Conservation (phyloP, 2,113 vertebrate genomes). For the Bucco capensis region DNA sequence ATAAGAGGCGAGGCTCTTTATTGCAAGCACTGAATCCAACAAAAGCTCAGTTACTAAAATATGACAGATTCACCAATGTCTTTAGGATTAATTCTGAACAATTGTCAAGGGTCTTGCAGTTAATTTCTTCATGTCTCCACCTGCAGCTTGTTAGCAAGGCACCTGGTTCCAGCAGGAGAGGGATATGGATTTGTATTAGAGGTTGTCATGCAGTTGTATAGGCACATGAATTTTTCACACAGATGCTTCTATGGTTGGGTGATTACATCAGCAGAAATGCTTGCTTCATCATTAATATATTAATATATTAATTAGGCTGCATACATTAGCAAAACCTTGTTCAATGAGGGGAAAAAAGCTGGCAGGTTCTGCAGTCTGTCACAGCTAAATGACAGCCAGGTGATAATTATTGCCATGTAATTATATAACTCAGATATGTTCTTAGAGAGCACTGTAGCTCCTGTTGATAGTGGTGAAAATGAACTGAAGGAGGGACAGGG, state of each 20-base stretch:
- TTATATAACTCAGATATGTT: not conserved
- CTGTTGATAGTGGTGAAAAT: not conserved
- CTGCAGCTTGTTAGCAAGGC: conserved; percentile 18
- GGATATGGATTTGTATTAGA: not conserved
- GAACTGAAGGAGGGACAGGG: not conserved
- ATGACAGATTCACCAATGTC: not conserved
- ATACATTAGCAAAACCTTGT: not conserved
- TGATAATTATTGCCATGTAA: not conserved
- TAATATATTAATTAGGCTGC: not conserved
- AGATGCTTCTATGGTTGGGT: not conserved
- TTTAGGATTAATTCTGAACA: conserved; percentile 17
- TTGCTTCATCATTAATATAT: not conserved
- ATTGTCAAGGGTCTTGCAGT: not conserved
- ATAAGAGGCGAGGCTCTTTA: not conserved
- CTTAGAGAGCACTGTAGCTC: not conserved
- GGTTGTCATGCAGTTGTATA: not conserved
- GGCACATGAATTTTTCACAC: not conserved
- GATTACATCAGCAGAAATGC: not conserved
- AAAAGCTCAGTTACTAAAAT: not conserved
- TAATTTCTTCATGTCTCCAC: conserved; percentile 3
- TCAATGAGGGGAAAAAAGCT: not conserved
- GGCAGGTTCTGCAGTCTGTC: not conserved
- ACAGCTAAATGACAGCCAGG: not conserved
- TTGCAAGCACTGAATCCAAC: not conserved
- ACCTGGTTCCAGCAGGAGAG: not conserved